Percentiles rank a stretch among this genome's conserved stretches.
Conservation (phyloP, 2,888 invertebrate species). For the Erebia ligea region DNA sequence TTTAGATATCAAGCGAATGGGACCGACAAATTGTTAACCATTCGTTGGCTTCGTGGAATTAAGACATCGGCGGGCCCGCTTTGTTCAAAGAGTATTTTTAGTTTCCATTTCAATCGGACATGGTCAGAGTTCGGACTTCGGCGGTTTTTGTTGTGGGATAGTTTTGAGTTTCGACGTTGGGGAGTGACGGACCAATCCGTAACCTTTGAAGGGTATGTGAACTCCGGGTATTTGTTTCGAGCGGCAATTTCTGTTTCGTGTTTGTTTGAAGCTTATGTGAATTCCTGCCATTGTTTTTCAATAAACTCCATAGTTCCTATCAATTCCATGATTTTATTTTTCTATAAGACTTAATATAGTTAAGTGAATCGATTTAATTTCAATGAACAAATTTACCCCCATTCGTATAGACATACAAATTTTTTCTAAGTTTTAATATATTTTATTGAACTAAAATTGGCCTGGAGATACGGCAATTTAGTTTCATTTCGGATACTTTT, state of each 20-base stretch:
- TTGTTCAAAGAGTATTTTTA: slow-evolving; percentile 49
- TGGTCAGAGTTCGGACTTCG: slow-evolving; percentile 51
- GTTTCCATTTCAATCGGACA: slow-evolving; percentile 52
- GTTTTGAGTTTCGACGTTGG: slow-evolving; percentile 50
- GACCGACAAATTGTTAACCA: slow-evolving; percentile 75
- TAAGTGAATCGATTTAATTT: background rate
- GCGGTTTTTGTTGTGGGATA: slow-evolving; percentile 63
- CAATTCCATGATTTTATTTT: background rate
- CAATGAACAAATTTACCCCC: no score
- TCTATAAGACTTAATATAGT: background rate
- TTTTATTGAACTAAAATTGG: background rate
- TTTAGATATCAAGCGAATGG: slow-evolving; percentile 78
- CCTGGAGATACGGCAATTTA: no score
- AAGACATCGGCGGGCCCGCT: slow-evolving; percentile 53
- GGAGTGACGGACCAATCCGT: slow-evolving; percentile 50
- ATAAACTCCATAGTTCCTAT: background rate
- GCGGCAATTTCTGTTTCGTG: slow-evolving; percentile 27
- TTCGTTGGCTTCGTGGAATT: slow-evolving; percentile 71
- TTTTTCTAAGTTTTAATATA: no score
- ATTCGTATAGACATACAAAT: no score
- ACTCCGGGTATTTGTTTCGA: slow-evolving; percentile 31
- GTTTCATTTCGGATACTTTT: no score
- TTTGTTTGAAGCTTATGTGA: slow-evolving; percentile 24
- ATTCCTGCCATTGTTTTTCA: slow-evolving; percentile 18
- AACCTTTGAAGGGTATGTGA: slow-evolving; percentile 43